Conservation (phyloP, 2,113 vertebrate species). For the Corythornis cristatus region DNA sequence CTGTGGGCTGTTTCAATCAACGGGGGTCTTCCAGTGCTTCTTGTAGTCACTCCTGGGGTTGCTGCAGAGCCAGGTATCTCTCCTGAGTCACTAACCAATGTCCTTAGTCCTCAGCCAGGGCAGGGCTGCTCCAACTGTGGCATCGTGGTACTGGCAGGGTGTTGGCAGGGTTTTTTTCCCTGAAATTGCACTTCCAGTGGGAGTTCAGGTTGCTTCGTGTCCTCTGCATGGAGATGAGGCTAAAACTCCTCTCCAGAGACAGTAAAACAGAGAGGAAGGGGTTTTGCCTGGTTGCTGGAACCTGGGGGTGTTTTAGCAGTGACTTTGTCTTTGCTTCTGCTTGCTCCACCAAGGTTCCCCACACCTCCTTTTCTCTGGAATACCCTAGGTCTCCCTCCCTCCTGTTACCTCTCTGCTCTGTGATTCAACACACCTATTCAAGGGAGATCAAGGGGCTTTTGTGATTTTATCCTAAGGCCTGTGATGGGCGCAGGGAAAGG, state of each 20-base stretch:
- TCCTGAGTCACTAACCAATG: background rate
- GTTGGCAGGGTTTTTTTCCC: background rate
- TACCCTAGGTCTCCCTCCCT: background rate
- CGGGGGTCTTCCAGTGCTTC: background rate
- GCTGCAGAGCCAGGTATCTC: background rate
- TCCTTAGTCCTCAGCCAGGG: background rate
- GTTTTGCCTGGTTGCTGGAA: background rate
- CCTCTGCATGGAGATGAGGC: background rate
- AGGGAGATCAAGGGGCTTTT: background rate
- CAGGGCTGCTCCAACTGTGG: background rate
- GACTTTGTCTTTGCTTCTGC: background rate
- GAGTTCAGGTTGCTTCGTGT: background rate
- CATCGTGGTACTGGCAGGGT: fast-evolving
- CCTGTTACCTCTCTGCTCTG: background rate
- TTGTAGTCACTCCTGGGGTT: background rate
- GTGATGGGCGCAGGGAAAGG: background rate
- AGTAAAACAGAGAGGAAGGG: background rate
- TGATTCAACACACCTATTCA: background rate
- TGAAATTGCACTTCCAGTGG: background rate
- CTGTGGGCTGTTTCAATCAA: background rate
- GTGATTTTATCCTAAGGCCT: background rate
- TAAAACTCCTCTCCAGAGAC: background rate
- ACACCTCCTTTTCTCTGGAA: background rate
- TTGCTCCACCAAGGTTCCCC: background rate
- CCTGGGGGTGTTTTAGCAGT: fast-evolving